These are phyloP conservation scores for Acleris holmiana DNA, from an alignment of 2,888 invertebrate species.

Conservation along the genomic window DNA sequence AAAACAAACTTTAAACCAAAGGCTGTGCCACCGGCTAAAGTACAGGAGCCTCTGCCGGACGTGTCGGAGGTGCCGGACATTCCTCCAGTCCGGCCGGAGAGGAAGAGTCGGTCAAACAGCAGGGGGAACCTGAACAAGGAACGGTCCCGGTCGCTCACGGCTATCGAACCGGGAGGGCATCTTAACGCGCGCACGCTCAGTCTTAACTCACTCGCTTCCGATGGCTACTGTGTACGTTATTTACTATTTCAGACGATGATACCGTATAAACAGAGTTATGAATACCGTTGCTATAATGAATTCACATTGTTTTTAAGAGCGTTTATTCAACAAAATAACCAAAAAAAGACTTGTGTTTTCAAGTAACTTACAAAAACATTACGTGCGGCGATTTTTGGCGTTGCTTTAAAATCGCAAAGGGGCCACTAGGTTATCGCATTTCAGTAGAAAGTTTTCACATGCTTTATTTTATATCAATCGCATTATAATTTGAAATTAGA, in stretches of 20 bases:
- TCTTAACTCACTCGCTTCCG: conserved; percentile 89
- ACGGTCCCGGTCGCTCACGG: conserved; percentile 72
- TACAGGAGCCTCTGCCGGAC: conserved; percentile 52
- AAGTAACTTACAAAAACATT: background rate
- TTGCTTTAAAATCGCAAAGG: background rate
- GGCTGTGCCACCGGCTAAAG: conserved; percentile 67
- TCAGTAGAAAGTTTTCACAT: too few species aligned
- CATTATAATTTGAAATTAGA: too few species aligned
- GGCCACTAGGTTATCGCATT: too few species aligned
- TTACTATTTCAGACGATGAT: background rate
- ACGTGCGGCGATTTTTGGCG: background rate
- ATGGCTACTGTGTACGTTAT: conserved; percentile 92
- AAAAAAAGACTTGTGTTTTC: too few species aligned
- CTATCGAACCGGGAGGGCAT: conserved; percentile 60
- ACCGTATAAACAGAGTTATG: background rate
- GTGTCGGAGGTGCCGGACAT: conserved; percentile 42
- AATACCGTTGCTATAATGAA: too few species aligned
- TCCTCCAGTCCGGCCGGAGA: conserved; percentile 70
- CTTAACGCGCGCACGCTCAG: conserved; percentile 85
- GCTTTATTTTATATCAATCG: too few species aligned
- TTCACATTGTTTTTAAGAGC: too few species aligned
- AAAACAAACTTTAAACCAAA: conserved; percentile 80
- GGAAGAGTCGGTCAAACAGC: conserved; percentile 59
- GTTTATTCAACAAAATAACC: too few species aligned
- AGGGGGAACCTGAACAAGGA: conserved; percentile 68